Conservation (phyloP, 1,140 invertebrate genomes). For the Leptonema lineaticorne region DNA sequence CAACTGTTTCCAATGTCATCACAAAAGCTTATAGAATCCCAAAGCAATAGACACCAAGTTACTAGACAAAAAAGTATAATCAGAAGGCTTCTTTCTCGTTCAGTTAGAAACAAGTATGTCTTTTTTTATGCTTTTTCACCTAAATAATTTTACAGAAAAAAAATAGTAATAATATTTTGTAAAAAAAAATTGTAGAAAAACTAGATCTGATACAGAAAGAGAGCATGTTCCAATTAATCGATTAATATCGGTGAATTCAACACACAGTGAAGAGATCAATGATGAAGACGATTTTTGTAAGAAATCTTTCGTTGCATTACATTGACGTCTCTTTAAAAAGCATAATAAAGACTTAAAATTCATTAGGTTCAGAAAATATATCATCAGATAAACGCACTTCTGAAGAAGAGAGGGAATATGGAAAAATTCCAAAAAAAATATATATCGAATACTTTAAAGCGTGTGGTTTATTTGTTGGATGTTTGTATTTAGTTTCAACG, state of each 20-base stretch:
- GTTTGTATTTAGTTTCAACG: slow-evolving; percentile 59
- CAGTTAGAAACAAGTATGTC: slow-evolving; percentile 28
- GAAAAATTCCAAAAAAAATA: slow-evolving; percentile 61
- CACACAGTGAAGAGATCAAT: slow-evolving; percentile 49
- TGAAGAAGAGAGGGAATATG: slow-evolving; percentile 64
- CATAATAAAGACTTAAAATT: no score
- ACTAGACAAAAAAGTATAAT: slow-evolving; percentile 34
- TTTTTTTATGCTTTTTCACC: not conserved
- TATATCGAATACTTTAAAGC: slow-evolving; percentile 66
- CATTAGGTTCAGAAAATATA: slow-evolving; percentile 28
- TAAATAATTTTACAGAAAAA: not conserved
- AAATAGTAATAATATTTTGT: not conserved
- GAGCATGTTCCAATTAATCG: slow-evolving; percentile 43
- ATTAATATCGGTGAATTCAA: slow-evolving; percentile 51
- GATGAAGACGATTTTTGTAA: slow-evolving; percentile 49
- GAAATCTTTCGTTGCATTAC: slow-evolving; percentile 30
- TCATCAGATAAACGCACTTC: slow-evolving; percentile 33
- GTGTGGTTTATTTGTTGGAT: slow-evolving; percentile 59
- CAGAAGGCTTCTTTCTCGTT: slow-evolving; percentile 31
- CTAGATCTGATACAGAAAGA: slow-evolving; percentile 6
- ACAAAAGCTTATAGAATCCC: slow-evolving; percentile 26
- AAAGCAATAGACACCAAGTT: slow-evolving; percentile 8
- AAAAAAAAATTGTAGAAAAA: slow-evolving; percentile 8
- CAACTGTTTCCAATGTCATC: slow-evolving; percentile 29
- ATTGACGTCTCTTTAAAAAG: not conserved